Evolutionary conservation across 1,140 invertebrate species (phyloP).

Genomic region (Coenobita brevimanus): DNA sequence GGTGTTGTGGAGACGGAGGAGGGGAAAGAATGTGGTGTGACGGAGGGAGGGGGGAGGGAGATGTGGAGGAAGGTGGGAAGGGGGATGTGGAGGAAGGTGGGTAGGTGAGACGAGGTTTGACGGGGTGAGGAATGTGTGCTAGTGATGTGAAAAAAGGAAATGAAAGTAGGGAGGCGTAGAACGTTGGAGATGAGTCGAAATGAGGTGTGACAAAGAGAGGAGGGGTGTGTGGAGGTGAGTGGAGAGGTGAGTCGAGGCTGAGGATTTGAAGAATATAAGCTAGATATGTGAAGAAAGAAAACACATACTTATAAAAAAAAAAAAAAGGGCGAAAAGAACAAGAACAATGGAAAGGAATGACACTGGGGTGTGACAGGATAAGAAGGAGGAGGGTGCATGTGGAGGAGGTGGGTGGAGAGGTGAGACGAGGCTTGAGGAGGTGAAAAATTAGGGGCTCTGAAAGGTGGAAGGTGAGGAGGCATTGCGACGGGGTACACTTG

Average conservation of each 20-base stretch:
- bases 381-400: background rate
- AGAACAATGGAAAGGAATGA: background rate
- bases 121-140: too few species aligned
- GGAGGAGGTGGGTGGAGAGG: background rate
- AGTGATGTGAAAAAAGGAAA: too few species aligned
- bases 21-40: background rate
- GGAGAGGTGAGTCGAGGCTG: background rate
- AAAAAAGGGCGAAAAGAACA: background rate
- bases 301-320: too few species aligned
- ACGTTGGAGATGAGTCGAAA: background rate
- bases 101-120: too few species aligned
- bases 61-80: background rate
- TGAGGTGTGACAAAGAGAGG: background rate
- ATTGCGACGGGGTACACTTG: too few species aligned
- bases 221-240: too few species aligned
- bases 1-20: background rate
- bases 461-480: too few species aligned
- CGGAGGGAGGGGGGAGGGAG: background rate
- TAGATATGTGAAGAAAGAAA: too few species aligned
- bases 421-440: too few species aligned
- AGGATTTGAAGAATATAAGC: too few species aligned
- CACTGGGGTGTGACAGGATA: background rate
- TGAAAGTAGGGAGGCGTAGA: background rate
- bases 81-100: background rate
- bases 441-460: too few species aligned